These are phyloP conservation scores for Oryctes rhinoceros DNA, from an alignment of 1,140 invertebrate species.

Conservation along the genomic window DNA sequence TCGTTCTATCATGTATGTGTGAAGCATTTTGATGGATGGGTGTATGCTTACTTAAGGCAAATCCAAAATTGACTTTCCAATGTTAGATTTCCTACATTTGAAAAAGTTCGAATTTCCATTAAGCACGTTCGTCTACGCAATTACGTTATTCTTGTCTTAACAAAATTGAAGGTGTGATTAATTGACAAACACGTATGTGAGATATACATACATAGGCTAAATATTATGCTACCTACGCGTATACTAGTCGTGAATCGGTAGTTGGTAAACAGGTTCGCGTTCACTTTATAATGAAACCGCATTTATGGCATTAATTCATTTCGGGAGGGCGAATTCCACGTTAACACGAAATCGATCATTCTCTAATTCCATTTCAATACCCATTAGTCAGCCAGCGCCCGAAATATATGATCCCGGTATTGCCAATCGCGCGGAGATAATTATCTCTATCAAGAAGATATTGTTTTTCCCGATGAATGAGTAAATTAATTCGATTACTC, in stretches of 20 bases:
- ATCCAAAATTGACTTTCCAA: no score
- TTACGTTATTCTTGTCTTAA: not conserved
- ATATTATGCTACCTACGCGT: constrained; percentile 30
- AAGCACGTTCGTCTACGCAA: not conserved
- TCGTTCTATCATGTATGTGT: no score
- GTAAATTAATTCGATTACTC: not conserved
- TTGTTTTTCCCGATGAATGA: not conserved
- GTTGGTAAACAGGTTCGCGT: not conserved
- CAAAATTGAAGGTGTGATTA: not conserved
- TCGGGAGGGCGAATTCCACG: not conserved
- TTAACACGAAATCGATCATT: constrained; percentile 37
- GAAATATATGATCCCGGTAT: not conserved
- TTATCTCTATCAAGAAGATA: not conserved
- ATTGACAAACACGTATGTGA: no score
- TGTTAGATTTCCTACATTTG: no score
- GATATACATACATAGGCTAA: not conserved
- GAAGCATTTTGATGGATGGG: no score
- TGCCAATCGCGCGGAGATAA: not conserved
- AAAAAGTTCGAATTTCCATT: no score
- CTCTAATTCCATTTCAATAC: constrained; percentile 29
- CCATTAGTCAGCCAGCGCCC: constrained; percentile 25
- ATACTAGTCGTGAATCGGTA: not conserved
- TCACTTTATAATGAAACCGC: constrained; percentile 14
- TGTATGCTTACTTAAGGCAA: no score
- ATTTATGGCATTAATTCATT: constrained; percentile 35